Evolutionary conservation across 2,797 vertebrate genomes (phyloP), one percentile per base, ranked within the genome.

Genomic region (Nannoperca australis): DNA sequence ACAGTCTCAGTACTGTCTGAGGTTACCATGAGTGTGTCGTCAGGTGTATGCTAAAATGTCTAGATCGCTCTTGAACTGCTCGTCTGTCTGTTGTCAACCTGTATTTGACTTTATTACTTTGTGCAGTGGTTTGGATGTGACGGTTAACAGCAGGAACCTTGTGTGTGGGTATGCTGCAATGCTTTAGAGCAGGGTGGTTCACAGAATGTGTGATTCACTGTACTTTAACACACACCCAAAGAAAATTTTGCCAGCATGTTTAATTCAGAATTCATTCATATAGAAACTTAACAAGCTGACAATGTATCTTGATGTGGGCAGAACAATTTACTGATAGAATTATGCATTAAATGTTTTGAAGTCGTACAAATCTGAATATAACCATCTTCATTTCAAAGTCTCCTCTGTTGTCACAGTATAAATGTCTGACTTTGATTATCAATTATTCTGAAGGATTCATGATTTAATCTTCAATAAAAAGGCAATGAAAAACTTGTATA

Each of bases 1-100:
- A 65, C 59, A 32, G 32, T 22, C 68, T 70, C 50, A 7, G 18
- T 2, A 13, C 54, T 44, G 30, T 47, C 79, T 81, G 13, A 47
- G 49, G 38, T 69, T 70, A 40, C 60, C 62, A n/a, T n/a, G 24
- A 27, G 24, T 9, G 38, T 34, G 55, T 70, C 70, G 5, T 60
- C 58, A 55, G 68, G 72, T 64, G 66, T 65, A 76, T 51, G 81
- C 58, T 55, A 64, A 78, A 44, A 61, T 5, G 22, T 6, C 42
- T 2, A 44, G 36, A 58, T 76, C 42, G 1, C 38, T 47, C 60
- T 32, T 51, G 27, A 61, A 27, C 59, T 55, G 71, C 54, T 67
- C 5, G 3, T 34, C n/a, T 74, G 76, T 71, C 44, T 77, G 56
- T 11, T 65, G 69, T 81, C 61, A 70, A 9, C 34, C 53, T 47